These are phyloP conservation scores for Channa striata DNA, from an alignment of 2,797 vertebrate genomes.

Conservation along the genomic window DNA sequence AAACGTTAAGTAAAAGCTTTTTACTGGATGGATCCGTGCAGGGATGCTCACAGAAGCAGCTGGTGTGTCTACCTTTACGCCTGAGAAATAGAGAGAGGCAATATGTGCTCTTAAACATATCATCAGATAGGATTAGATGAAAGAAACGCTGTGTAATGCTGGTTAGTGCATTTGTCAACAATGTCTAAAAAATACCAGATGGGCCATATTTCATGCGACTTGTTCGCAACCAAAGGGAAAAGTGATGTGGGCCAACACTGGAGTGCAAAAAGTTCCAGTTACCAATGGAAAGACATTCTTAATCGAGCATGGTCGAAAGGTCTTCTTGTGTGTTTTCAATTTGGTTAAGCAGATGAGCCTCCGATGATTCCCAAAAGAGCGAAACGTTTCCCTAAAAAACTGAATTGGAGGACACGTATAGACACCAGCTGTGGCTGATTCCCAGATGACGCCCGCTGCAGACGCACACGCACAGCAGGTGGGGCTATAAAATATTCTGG, in stretches of 20 bases:
- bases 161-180: not conserved
- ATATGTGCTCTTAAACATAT: not conserved
- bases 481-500: conserved; percentile 32
- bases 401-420: conserved; percentile 12
- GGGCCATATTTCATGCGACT: conserved; percentile 4
- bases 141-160: conserved; percentile 4
- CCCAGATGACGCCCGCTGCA: conserved; percentile 24
- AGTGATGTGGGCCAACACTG: not conserved
- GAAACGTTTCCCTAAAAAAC: conserved; percentile 16
- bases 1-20: conserved; percentile 76
- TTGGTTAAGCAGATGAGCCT: not conserved
- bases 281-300: conserved; percentile 11
- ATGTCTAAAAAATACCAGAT: conserved; percentile 12
- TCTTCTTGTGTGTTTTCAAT: not conserved
- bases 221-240: not conserved
- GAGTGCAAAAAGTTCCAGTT: conserved; percentile 3
- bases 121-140: not conserved
- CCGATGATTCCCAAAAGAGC: not conserved
- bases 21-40: conserved; percentile 70
- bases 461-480: conserved; percentile 31
- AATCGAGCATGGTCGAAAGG: conserved; percentile 5
- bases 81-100: conserved; percentile 23
- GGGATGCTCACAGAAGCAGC: conserved; percentile 50
- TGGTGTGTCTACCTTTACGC: conserved; percentile 32
- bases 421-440: conserved; percentile 27